Evolutionary conservation across 2,888 invertebrate species (phyloP).

Genomic region (Macropis europaea): DNA sequence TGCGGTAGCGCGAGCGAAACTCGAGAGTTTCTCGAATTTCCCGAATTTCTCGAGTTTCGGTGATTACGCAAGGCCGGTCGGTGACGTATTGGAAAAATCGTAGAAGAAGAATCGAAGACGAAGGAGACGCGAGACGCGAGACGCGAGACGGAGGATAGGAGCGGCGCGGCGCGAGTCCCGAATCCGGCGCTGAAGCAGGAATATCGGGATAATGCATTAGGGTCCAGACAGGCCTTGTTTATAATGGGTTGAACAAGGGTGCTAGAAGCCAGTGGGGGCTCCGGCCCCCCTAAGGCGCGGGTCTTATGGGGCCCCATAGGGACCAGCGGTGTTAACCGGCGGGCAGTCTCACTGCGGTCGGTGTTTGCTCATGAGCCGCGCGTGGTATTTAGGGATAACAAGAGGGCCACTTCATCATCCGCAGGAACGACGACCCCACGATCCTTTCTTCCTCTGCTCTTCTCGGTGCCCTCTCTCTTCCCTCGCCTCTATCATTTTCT

Average conservation of each 20-base stretch:
- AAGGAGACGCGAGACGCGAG: conserved; percentile 34
- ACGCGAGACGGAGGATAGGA: conserved; percentile 19
- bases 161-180: conserved; percentile 49
- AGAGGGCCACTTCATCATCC: conserved; percentile 78
- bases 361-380: conserved; percentile 78
- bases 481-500: conserved; percentile 27
- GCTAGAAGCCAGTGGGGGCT: conserved; percentile 78
- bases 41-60: not conserved
- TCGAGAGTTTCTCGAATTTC: no score
- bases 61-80: conserved; percentile 17
- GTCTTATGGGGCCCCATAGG: conserved; percentile 71
- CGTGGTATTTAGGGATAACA: conserved; percentile 78
- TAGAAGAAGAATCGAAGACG: no score
- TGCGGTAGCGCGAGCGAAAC: no score
- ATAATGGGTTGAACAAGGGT: conserved; percentile 79
- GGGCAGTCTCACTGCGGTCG: conserved; percentile 74
- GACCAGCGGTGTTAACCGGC: conserved; percentile 73
- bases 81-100: no score
- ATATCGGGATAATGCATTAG: conserved; percentile 74
- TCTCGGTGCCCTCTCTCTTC: conserved; percentile 22
- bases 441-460: conserved; percentile 46
- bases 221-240: conserved; percentile 76
- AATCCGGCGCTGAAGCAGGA: conserved; percentile 58
- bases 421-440: conserved; percentile 67
- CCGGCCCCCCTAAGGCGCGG: conserved; percentile 76